Conservation (phyloP, 2,113 vertebrate genomes). For the Orthonyx spaldingii region DNA sequence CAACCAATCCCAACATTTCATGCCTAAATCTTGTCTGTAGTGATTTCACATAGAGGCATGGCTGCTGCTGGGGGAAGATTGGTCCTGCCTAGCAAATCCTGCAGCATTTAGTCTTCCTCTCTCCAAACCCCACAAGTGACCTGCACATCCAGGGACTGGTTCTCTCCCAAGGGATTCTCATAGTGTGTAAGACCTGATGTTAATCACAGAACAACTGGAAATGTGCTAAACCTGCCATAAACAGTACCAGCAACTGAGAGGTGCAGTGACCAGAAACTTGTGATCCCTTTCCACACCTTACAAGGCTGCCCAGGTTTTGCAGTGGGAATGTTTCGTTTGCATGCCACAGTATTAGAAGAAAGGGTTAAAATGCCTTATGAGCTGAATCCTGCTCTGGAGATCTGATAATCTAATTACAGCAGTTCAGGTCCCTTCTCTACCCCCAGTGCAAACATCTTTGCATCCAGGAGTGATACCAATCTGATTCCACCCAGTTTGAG, state of each 20-base stretch:
- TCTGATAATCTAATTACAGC: conserved; percentile 14
- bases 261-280: not conserved
- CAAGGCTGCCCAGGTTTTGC: not conserved
- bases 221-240: not conserved
- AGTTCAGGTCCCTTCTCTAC: not conserved
- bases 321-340: not conserved
- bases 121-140: not conserved
- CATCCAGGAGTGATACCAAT: not conserved
- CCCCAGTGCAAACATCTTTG: not conserved
- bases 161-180: not conserved
- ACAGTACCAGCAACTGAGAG: not conserved
- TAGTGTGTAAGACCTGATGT: not conserved
- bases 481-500: not conserved
- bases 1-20: not conserved
- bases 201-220: not conserved
- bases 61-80: not conserved
- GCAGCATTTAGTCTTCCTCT: not conserved
- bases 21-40: not conserved
- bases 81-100: not conserved
- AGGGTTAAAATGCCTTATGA: not conserved
- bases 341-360: not conserved
- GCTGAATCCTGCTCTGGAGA: not conserved
- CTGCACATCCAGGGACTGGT: not conserved
- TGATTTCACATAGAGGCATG: not conserved
- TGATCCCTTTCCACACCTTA: rapidly evolving